Evolutionary conservation across 2,888 invertebrate genomes (phyloP), one percentile per base, ranked within the genome.

Genomic region (Oligia latruncula): DNA sequence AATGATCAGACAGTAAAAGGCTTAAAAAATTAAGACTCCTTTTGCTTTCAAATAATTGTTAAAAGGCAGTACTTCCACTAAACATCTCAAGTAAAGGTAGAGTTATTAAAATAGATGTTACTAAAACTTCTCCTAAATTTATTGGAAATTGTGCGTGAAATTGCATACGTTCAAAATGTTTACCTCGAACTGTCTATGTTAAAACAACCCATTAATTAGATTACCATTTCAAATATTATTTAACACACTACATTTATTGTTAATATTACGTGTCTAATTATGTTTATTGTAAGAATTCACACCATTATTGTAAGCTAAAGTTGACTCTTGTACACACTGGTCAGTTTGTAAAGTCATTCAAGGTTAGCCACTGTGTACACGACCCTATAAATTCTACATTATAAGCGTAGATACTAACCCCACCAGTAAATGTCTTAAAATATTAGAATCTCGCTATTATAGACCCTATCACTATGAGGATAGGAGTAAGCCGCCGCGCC

Each of bases 401-500:
- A 62, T 87, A 85, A 80, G 77, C 84, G 70, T 84, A 87, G 79
- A 77, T 70, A 80, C 74, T 84, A 87, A 85, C 87, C 85, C 88
- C 86, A 87, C 86, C 82, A 87, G 86, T 85, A 74, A 87, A 82
- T 82, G 79, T 87, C 75, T 85, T 84, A 84, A 86, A 70, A 74
- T 64, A 70, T 79, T 84, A 81, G 89, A 90, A 91, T 91, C 91
- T 91, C 89, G 83, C 75, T 65, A 78, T 55, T 67, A 75, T 78
- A 84, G 66, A 46, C 78, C 78, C 15, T 84, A 73, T 71, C 66
- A 15, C 62, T 52, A 82, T 64, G 58, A 23, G 2, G 0, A 86
- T 86, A 78, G 55, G 75, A 77, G 70, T 46, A 72, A 81, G 71
- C 86, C 90, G 92, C 93, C 95, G 95, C 93, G 92, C 94, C 95